Percentiles rank a stretch among this genome's conserved stretches.
Conservation (phyloP, 2,113 vertebrate species). For the Megalops atlanticus region DNA sequence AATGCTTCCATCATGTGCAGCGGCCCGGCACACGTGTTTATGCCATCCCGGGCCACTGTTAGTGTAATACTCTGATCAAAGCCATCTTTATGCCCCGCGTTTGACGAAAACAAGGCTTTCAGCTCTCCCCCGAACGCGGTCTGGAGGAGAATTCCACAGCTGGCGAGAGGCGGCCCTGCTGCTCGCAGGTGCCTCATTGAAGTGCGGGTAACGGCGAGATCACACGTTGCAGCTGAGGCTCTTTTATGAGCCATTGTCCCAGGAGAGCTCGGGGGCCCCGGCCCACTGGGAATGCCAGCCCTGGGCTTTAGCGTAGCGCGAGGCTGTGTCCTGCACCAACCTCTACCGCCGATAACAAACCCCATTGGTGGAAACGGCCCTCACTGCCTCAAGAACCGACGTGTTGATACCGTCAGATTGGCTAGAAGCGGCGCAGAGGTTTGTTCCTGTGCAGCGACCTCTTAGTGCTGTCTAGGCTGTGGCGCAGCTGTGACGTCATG, state of each 20-base stretch:
- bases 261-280: constrained; percentile 22
- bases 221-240: constrained; percentile 54
- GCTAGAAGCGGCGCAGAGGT: too few relatives aligned
- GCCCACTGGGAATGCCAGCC: constrained; percentile 6
- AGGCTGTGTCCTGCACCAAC: neutral
- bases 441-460: too few relatives aligned
- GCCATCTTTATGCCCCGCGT: constrained; percentile 20
- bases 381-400: neutral
- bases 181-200: constrained; percentile 43
- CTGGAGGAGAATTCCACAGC: constrained; percentile 47
- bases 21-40: neutral
- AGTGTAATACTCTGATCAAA: constrained; percentile 17
- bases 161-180: constrained; percentile 35
- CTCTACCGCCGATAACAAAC: neutral
- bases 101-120: constrained; percentile 13
- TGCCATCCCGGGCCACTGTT: neutral
- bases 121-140: constrained; percentile 31
- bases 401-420: too few relatives aligned
- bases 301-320: neutral
- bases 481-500: neutral
- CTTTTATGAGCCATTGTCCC: constrained; percentile 44
- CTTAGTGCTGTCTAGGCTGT: neutral
- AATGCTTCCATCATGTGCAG: neutral
- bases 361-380: neutral
- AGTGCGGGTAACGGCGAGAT: constrained; percentile 44